phyloP scores from a whole-genome alignment of 1,140 invertebrate species.

The Bradynema listronoti region DNA sequence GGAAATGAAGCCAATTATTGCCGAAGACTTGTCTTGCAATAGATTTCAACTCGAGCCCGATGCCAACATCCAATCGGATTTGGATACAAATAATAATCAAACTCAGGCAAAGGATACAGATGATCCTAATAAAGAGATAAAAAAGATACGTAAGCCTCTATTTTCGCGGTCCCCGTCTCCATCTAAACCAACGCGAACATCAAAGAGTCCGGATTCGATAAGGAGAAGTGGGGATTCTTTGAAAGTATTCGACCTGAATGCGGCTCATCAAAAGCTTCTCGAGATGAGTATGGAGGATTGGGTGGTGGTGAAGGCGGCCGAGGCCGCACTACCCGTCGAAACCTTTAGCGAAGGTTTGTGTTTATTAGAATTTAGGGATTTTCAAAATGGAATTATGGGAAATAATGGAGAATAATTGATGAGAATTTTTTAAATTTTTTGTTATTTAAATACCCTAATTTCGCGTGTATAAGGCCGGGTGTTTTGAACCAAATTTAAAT shows the following conservation, averaged over 20 bases:
- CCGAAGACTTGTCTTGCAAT: too few relatives aligned
- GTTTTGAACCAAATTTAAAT: too few relatives aligned
- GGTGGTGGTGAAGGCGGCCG: conserved; percentile 28
- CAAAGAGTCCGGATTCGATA: conserved; percentile 19
- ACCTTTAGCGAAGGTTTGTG: background rate
- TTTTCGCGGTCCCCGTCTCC: conserved; percentile 23
- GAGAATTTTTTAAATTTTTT: conserved; percentile 10
- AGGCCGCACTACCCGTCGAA: conserved; percentile 3
- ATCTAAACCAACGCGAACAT: conserved; percentile 36
- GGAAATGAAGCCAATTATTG: too few relatives aligned
- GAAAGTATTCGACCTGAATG: conserved; percentile 11
- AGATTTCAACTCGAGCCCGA: too few relatives aligned
- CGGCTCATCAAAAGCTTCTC: background rate
- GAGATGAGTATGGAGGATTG: conserved; percentile 30
- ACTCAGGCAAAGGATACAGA: too few relatives aligned
- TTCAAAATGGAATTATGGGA: too few relatives aligned
- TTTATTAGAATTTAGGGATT: conserved; percentile 11
- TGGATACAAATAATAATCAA: too few relatives aligned
- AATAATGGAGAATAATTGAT: too few relatives aligned
- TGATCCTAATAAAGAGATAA: background rate
- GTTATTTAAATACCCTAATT: too few relatives aligned
- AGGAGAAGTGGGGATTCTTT: conserved; percentile 21
- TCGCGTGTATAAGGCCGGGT: too few relatives aligned
- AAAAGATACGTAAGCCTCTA: background rate
- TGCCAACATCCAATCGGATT: too few relatives aligned